These are phyloP conservation scores for Ceraclea dissimilis DNA, from an alignment of 2,888 invertebrate genomes.

Conservation along the genomic window DNA sequence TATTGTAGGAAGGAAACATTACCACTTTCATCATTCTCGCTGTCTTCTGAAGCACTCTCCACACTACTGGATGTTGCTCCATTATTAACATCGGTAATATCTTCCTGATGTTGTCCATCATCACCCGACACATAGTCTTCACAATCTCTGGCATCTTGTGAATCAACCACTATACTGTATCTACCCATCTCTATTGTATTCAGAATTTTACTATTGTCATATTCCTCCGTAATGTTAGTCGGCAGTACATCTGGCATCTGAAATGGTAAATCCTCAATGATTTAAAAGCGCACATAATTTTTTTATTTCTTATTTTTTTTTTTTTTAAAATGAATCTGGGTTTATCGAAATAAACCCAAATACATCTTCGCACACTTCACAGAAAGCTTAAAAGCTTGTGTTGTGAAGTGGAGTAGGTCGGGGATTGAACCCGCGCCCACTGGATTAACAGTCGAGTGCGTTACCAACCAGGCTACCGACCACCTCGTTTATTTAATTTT, in stretches of 20 bases:
- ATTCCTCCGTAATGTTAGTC: background rate
- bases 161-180: conserved; percentile 27
- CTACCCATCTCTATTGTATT: conserved; percentile 16
- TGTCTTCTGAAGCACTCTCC: conserved; percentile 3
- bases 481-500: too few relatives aligned
- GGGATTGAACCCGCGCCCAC: too few relatives aligned
- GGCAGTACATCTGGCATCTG: background rate
- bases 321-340: too few relatives aligned
- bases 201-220: conserved; percentile 8
- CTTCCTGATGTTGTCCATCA: background rate
- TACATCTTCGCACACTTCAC: too few relatives aligned
- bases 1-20: too few relatives aligned
- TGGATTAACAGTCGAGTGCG: too few relatives aligned
- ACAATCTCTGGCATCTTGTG: conserved; percentile 25
- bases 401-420: too few relatives aligned
- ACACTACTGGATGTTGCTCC: conserved; percentile 1
- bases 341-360: too few relatives aligned
- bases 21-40: conserved; percentile 2
- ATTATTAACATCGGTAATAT: background rate
- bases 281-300: too few relatives aligned
- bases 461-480: too few relatives aligned
- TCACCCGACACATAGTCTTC: conserved; percentile 18
- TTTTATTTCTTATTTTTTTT: too few relatives aligned
- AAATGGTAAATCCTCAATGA: background rate
- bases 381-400: too few relatives aligned